Evolutionary conservation across 2,888 invertebrate genomes (phyloP), one percentile per base, ranked within the genome.

Genomic region (Epinotia nisella): DNA sequence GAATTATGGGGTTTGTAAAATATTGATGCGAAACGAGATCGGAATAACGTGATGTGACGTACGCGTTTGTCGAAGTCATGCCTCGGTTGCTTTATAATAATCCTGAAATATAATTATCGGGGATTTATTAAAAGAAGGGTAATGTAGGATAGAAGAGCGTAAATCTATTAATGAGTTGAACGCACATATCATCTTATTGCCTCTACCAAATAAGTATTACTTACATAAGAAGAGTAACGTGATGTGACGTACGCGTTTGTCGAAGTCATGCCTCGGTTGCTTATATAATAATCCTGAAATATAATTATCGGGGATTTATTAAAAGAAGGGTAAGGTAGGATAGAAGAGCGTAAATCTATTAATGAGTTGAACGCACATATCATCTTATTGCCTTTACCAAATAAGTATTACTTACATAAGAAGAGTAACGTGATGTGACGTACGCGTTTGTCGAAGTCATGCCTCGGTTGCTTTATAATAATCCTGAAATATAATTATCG

Each of bases 1-100:
- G 83, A 85, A 81, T 83, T 84, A 85, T 82, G 78, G 80, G 80
- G 75, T 79, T 79, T 79, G 82, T 83, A 84, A 83, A 84, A 83
- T 83, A 83, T 82, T 81, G 81, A 83, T 78, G 81, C 76, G 76
- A 75, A 56, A 70, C 66, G 75, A 70, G 70, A 59, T 58, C 56
- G 39, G 67, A 55, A 53, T 53, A 21, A 35, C 21, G 55, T 39
- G 51, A 45, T 62, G 75, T 65, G 35, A 35, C 17, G 49, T 39
- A 59, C 65, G 65, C 60, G 51, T 41, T 29, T 60, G 66, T 58
- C 59, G 35, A 39, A 39, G 59, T 49, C n/a, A n/a, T 59, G 58
- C 45, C 61, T 29, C 24, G 49, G 58, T n/a, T 59, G 49, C n/a
- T n/a, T 49, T 49, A n/a, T n/a, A n/a, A 49, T 49, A 49, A 49